Conservation (phyloP, 2,888 invertebrate genomes). For the Seira ritae region DNA sequence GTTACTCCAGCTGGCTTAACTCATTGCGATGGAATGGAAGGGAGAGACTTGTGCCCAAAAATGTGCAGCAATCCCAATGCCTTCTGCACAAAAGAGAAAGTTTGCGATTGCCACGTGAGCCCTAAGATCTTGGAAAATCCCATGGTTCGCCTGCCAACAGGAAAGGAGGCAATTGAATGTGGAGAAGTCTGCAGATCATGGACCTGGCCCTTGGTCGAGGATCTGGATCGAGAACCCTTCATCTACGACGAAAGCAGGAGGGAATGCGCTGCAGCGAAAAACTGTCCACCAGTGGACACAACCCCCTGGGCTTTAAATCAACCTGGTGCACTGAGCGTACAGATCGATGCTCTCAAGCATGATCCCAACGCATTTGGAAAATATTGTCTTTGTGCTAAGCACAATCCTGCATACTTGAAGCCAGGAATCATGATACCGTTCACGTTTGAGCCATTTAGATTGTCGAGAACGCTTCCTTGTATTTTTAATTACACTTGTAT, state of each 20-base stretch:
- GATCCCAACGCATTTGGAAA: constrained; percentile 28
- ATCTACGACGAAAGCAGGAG: constrained; percentile 55
- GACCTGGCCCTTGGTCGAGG: constrained; percentile 63
- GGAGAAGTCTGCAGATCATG: constrained; percentile 62
- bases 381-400: constrained; percentile 57
- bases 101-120: constrained; percentile 51
- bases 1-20: constrained; percentile 51
- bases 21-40: constrained; percentile 57
- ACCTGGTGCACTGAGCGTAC: constrained; percentile 28
- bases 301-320: constrained; percentile 39
- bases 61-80: constrained; percentile 46
- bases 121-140: constrained; percentile 4
- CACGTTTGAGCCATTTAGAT: constrained; percentile 27
- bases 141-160: constrained; percentile 40
- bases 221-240: constrained; percentile 46
- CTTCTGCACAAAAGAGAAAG: constrained; percentile 59
- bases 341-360: constrained; percentile 52
- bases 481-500: constrained; percentile 58
- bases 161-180: constrained; percentile 60
- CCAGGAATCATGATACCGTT: constrained; percentile 50
- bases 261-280: constrained; percentile 13
- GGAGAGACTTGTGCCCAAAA: constrained; percentile 52
- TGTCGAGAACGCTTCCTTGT: constrained; percentile 35
- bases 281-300: constrained; percentile 51
- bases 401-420: not conserved